Evolutionary conservation across 2,113 vertebrate species (phyloP).

Genomic region (Bagarius yarrelli): DNA sequence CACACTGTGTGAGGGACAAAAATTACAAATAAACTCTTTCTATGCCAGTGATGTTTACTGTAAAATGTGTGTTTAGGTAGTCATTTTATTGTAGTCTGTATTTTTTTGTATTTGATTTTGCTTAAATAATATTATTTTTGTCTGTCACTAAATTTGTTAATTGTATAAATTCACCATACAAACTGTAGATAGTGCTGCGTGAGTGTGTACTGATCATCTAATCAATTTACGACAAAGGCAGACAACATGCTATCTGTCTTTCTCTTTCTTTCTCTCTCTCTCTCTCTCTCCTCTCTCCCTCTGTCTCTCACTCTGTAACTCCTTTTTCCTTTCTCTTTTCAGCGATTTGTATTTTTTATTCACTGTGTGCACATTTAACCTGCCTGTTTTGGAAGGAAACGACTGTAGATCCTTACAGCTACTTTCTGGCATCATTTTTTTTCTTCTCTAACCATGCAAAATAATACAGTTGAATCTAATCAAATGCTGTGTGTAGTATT

Average conservation of each 20-base stretch:
- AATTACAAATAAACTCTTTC: not conserved
- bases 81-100: not conserved
- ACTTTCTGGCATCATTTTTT: not conserved
- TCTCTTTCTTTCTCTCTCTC: conserved; percentile 13
- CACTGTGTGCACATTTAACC: not conserved
- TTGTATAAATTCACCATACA: not conserved
- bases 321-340: not conserved
- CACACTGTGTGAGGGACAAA: not conserved
- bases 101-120: not conserved
- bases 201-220: conserved; percentile 15
- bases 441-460: no score
- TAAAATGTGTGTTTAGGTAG: not conserved
- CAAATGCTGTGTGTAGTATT: conserved; percentile 74
- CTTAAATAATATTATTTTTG: not conserved
- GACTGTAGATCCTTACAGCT: not conserved
- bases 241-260: not conserved
- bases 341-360: not conserved
- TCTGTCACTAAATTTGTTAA: not conserved
- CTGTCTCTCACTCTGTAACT: not conserved
- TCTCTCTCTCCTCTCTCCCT: not conserved
- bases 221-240: not conserved
- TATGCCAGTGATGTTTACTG: not conserved
- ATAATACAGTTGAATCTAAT: no score
- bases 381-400: not conserved
- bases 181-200: not conserved